phyloP scores from a whole-genome alignment of 2,113 vertebrate species.

The Cavia aperea region DNA sequence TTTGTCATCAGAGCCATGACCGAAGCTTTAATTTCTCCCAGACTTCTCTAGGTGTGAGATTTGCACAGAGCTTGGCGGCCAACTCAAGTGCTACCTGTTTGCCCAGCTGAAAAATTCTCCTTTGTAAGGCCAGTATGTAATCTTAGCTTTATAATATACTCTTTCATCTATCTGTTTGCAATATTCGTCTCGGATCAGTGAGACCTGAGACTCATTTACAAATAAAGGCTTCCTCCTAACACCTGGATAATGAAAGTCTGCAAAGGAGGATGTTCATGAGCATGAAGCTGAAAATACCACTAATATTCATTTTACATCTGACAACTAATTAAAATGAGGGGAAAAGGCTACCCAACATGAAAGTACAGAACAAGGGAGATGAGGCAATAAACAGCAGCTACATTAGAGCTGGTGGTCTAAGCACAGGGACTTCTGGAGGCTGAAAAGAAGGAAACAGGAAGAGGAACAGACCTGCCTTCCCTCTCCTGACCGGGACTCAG shows the following conservation, averaged over 20 bases:
- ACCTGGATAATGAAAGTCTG: not conserved
- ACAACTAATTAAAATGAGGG: slow-evolving; percentile 41
- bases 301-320: slow-evolving; percentile 7
- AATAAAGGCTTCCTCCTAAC: slow-evolving; percentile 3
- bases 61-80: not conserved
- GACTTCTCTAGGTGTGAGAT: not conserved
- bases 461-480: not conserved
- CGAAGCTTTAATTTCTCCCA: not conserved
- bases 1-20: too few species aligned
- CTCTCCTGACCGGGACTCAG: not conserved
- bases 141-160: not conserved
- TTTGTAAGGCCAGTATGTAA: not conserved
- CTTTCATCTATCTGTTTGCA: not conserved
- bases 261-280: not conserved
- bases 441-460: not conserved
- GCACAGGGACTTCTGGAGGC: not conserved
- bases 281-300: not conserved
- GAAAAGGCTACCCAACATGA: not conserved
- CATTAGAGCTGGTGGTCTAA: slow-evolving; percentile 3
- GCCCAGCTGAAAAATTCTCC: not conserved
- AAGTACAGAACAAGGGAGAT: slow-evolving; percentile 34
- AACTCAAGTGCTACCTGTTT: not conserved
- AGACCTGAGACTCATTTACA: not conserved
- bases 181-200: not conserved
- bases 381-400: not conserved